Conservation (phyloP, 2,113 vertebrate species). For the Prietella phreatophila region DNA sequence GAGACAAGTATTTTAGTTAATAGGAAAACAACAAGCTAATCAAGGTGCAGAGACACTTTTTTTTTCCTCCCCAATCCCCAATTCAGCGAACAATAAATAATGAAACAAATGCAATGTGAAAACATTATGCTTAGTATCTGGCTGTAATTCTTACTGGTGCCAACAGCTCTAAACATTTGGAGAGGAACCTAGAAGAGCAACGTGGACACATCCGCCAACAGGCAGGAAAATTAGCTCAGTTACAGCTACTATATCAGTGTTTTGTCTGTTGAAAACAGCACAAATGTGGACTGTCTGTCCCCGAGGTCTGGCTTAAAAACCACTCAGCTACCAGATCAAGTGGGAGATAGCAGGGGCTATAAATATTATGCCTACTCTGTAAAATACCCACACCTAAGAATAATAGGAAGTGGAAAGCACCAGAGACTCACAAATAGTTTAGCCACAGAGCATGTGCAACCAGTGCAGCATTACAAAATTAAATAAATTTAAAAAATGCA, state of each 20-base stretch:
- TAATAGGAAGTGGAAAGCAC: not conserved
- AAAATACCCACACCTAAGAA: not conserved
- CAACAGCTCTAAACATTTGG: not conserved
- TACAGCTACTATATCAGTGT: not conserved
- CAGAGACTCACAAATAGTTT: not conserved
- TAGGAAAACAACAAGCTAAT: not conserved
- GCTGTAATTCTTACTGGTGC: not conserved
- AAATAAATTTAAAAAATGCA: too few species aligned
- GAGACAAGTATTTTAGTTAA: not conserved
- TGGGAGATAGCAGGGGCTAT: not conserved
- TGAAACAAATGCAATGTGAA: not conserved
- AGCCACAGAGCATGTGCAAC: not conserved
- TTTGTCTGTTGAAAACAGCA: not conserved
- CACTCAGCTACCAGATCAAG: not conserved
- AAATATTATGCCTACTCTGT: not conserved
- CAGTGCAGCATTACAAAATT: not conserved
- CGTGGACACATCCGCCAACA: not conserved
- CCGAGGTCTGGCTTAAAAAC: not conserved
- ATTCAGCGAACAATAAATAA: not conserved
- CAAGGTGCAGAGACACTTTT: not conserved
- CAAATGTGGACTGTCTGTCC: not conserved
- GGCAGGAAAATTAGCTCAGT: not conserved
- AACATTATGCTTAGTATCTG: not conserved
- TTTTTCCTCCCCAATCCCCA: not conserved
- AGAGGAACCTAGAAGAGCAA: not conserved